Percentiles rank a stretch among this genome's conserved stretches.
Conservation (phyloP, 2,113 vertebrate genomes). For the Speoplatyrhinus poulsoni region DNA sequence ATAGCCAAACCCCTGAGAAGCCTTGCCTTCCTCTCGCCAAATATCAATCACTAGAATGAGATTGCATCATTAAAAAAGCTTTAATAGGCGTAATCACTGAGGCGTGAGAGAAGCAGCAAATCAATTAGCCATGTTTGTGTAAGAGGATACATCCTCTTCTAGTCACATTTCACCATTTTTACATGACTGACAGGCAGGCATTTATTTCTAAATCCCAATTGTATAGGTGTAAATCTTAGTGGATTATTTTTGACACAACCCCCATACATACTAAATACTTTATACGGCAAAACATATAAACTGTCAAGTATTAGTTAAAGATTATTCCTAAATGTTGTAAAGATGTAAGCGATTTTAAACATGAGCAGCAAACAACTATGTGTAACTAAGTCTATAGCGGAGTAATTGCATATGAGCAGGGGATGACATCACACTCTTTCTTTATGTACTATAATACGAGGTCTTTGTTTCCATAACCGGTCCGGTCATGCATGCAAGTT, state of each 20-base stretch:
- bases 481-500: no score
- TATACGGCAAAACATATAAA: no score
- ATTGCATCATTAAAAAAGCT: conserved; percentile 72
- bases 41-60: conserved; percentile 76
- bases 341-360: no score
- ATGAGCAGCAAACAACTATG: no score
- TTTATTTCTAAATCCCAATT: conserved; percentile 34
- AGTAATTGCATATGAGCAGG: no score
- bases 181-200: conserved; percentile 57
- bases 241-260: background rate
- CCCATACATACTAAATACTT: no score
- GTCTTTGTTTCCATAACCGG: no score
- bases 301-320: no score
- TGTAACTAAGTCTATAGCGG: no score
- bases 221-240: background rate
- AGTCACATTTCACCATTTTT: conserved; percentile 52
- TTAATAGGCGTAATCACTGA: conserved; percentile 76
- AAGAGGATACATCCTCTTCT: conserved; percentile 53
- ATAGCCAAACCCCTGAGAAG: conserved; percentile 52
- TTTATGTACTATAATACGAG: no score
- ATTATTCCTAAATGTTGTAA: no score
- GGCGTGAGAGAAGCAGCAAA: conserved; percentile 64
- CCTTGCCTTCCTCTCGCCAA: conserved; percentile 54
- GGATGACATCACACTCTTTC: no score
- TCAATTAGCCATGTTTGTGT: conserved; percentile 72